Percentiles rank a stretch among this genome's conserved stretches.
Evolutionary conservation across 2,888 invertebrate species (phyloP).

Genomic region (Sphaerophoria rueppellii): DNA sequence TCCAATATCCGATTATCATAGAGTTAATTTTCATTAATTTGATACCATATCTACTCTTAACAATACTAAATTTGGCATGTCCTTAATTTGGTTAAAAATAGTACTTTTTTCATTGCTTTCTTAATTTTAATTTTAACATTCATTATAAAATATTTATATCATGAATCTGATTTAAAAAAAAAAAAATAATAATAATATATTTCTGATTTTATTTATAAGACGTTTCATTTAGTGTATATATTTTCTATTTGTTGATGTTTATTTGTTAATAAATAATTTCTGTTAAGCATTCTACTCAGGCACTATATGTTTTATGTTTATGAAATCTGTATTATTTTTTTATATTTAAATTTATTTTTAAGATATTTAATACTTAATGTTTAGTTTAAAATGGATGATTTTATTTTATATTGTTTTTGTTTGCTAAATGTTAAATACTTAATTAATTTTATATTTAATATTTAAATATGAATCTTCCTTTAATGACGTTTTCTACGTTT

Average conservation of each 20-base stretch:
- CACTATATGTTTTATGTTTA: slow-evolving; percentile 60
- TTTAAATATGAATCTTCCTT: slow-evolving; percentile 57
- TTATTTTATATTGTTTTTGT: slow-evolving; percentile 22
- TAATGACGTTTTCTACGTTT: slow-evolving; percentile 62
- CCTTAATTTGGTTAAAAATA: slow-evolving; percentile 35
- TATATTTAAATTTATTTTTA: background rate
- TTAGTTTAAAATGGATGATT: slow-evolving; percentile 24
- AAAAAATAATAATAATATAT: no score
- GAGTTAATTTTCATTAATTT: slow-evolving; percentile 6
- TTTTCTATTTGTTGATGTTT: slow-evolving; percentile 68
- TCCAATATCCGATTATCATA: slow-evolving; percentile 18
- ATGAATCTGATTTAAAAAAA: no score
- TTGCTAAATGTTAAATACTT: background rate
- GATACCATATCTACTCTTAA: slow-evolving; percentile 32
- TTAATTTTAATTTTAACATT: slow-evolving; percentile 20
- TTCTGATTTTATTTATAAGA: slow-evolving; percentile 61
- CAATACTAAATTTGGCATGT: slow-evolving; percentile 68
- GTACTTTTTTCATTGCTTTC: slow-evolving; percentile 20
- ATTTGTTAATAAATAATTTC: slow-evolving; percentile 59
- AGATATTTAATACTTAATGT: slow-evolving; percentile 19
- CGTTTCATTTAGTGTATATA: slow-evolving; percentile 75
- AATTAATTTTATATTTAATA: slow-evolving; percentile 31
- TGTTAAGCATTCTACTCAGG: slow-evolving; percentile 65
- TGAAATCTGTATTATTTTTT: slow-evolving; percentile 26
- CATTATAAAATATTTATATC: slow-evolving; percentile 32